Percentiles rank a stretch among this genome's conserved stretches.
phyloP scores from a whole-genome alignment of 2,797 vertebrate species.

The Melanotaenia trifasciata region DNA sequence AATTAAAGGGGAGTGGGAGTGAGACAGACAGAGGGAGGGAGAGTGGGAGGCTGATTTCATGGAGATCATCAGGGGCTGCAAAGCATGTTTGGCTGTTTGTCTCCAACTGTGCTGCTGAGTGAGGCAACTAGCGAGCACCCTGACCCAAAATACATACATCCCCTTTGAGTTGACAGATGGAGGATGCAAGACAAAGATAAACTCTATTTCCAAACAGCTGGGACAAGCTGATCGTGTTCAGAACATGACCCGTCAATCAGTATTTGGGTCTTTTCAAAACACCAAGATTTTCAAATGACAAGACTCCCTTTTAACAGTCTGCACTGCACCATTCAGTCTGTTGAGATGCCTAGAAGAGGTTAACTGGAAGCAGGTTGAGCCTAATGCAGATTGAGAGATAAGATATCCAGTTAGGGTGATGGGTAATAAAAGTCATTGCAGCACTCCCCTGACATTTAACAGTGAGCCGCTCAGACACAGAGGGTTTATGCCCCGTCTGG shows the following conservation, averaged over 20 bases:
- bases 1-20: constrained; percentile 70
- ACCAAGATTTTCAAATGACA: constrained; percentile 31
- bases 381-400: constrained; percentile 76
- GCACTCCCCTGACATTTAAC: constrained; percentile 68
- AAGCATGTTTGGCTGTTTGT: constrained; percentile 26
- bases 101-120: constrained; percentile 29
- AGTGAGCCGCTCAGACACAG: constrained; percentile 39
- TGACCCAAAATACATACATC: constrained; percentile 43
- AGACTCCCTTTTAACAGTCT: constrained; percentile 25
- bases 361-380: constrained; percentile 54
- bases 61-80: constrained; percentile 42
- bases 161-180: constrained; percentile 39
- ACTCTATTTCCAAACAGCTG: constrained; percentile 21
- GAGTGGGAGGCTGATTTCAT: constrained; percentile 56
- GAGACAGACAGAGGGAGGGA: constrained; percentile 48
- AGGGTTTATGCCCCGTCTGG: not conserved
- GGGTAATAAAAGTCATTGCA: constrained; percentile 69
- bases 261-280: constrained; percentile 13
- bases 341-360: constrained; percentile 38
- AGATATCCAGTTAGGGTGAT: constrained; percentile 72
- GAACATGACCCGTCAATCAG: constrained; percentile 48
- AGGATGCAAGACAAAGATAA: constrained; percentile 36
- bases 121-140: constrained; percentile 24
- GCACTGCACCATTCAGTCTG: constrained; percentile 8
- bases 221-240: constrained; percentile 45